phyloP scores from a whole-genome alignment of 2,888 invertebrate genomes.

The Dendrolimus houi region DNA sequence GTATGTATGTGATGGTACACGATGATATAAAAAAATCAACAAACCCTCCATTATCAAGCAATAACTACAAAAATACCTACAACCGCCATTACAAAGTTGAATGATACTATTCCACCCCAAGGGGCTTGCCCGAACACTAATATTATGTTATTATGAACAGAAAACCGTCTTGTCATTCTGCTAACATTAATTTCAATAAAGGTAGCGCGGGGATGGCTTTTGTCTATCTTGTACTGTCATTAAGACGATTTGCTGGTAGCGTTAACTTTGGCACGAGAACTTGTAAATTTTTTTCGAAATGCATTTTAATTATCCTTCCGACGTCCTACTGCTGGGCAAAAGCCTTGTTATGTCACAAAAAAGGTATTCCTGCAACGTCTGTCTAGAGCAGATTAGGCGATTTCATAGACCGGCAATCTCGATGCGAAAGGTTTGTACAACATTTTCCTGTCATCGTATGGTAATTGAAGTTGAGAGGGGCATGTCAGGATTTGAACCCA shows the following conservation, averaged over 20 bases:
- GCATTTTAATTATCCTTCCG: too few species aligned
- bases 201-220: conserved; percentile 15
- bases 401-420: too few species aligned
- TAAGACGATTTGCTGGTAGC: not conserved
- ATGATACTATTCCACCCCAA: not conserved
- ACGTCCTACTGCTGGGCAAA: too few species aligned
- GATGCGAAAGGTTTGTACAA: too few species aligned
- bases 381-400: too few species aligned
- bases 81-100: not conserved
- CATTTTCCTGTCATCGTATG: too few species aligned
- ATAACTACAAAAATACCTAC: not conserved
- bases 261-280: not conserved
- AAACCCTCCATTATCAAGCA: not conserved
- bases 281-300: not conserved
- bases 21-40: not conserved
- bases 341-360: too few species aligned
- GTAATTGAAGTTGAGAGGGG: too few species aligned
- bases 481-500: too few species aligned
- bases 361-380: too few species aligned
- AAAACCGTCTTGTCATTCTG: conserved; percentile 32
- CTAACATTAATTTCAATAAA: conserved; percentile 44
- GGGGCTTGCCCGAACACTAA: not conserved
- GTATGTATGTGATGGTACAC: not conserved
- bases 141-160: not conserved
- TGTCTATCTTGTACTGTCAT: not conserved